Evolutionary conservation across 2,888 invertebrate species (phyloP), one percentile per base, ranked within the genome.

Genomic region (Leptopilina syphax): DNA sequence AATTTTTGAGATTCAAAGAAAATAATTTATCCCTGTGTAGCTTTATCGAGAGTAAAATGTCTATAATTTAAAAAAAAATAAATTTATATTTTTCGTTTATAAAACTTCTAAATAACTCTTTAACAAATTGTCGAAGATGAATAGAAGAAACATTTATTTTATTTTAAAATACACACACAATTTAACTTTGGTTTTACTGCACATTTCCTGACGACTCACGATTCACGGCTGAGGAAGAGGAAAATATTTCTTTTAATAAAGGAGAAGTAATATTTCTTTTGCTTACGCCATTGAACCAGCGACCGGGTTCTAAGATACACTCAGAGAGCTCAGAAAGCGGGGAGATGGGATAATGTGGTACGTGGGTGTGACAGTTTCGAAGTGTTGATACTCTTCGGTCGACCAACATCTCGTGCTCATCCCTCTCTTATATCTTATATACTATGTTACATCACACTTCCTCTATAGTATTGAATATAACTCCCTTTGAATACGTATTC

Each of bases 361-460:
- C 83, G 81, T 83, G 79, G 82, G 66, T 84, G 83, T 70, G 81
- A 79, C 84, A 78, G 80, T 79, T 81, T 82, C 82, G 78, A 83
- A 86, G 86, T 86, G 85, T 84, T 87, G 86, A 87, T 86, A 84
- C 85, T 86, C 83, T 81, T 81, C 81, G 78, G 76, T 83, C 79
- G 81, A 81, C 76, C 77, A 77, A 77, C 80, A 78, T 76, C 67
- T 78, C 77, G 78, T 78, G 27, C 79, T 76, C 78, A 68, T 78
- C 80, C 68, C 57, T 66, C 73, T 78, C 41, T 73, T 50, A 50
- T 50, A 50, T 50, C 12, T 50, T 50, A 27, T 34, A 73, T 34
- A 34, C 34, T 34, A 34, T 73, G 34, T 73, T 57, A 57, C 10
- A 73, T 41, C 41, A 34, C 57, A 4, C 54, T 57, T 73, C n/a